Percentiles rank a stretch among this genome's conserved stretches.
phyloP scores from a whole-genome alignment of 2,888 invertebrate genomes.

The Meghimatium bilineatum region DNA sequence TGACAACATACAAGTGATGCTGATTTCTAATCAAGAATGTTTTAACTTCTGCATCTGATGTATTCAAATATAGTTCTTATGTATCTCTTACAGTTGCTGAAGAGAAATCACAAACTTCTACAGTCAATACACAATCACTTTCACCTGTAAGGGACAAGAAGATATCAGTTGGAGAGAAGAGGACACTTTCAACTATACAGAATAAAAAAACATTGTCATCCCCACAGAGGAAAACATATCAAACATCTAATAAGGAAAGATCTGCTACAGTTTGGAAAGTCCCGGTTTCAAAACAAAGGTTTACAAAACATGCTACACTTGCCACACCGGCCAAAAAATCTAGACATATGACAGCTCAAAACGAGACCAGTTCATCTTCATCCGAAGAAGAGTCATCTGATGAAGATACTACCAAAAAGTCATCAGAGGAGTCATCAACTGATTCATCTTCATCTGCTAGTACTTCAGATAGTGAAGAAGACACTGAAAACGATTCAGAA shows the following conservation, averaged over 20 bases:
- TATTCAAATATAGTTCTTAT: too few species aligned
- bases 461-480: conserved; percentile 17
- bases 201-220: neutral
- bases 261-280: neutral
- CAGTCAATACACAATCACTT: neutral
- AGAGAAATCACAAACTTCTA: neutral
- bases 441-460: conserved; percentile 2
- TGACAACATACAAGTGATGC: too few species aligned
- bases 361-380: conserved; percentile 19
- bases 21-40: too few species aligned
- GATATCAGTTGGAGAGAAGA: neutral
- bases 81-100: neutral
- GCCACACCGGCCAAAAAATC: neutral
- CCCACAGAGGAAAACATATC: neutral
- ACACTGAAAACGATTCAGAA: conserved; percentile 5
- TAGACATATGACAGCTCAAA: neutral
- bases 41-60: too few species aligned
- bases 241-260: neutral
- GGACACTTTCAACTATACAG: neutral
- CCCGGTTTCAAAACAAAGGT: neutral
- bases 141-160: neutral
- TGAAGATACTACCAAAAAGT: neutral
- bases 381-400: conserved; percentile 19
- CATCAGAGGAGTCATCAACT: neutral
- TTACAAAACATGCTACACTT: neutral